Base-by-base conservation (phyloP, 2,888 invertebrate species). In the Coenonympha glycerion region DNA sequence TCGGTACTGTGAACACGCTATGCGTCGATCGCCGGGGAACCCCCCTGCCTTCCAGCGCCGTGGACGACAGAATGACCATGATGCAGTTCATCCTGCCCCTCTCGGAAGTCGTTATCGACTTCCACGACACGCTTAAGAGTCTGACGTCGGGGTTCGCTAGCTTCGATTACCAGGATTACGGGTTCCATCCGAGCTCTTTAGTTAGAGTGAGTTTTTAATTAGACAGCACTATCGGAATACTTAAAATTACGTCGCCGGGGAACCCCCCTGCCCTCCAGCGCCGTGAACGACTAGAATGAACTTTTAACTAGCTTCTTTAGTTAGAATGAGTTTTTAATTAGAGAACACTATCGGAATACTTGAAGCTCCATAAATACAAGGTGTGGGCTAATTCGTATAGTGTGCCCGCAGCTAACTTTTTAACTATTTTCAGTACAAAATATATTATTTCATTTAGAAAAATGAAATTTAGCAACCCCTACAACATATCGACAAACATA, bases 111-210 rank as follows among this genome's bases (percentile, higher is more conserved):
- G 92, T 99, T 9, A 82, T 97, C 6, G 98, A 99, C 77, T 99
- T 99, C 76, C 97, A 97, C 70, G 98, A 99, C 71, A 89, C 90
- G 3, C 83, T 98, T 2, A 99, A 99, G 79, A 92, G 94, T 9
- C 65, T 95, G 13, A 93, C 95, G 2, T 97, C 97, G 0, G 99
- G 99, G 22, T 99, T 96, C 83, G 99, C 97, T 1, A 95, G 95
- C 72, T 97, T 97, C 71, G 96, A 96, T 77, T 97, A 97, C 69
- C 96, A 97, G 76, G 94, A 96, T 70, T 79, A 91, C 65, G 98
- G 95, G 1, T 99, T 93, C 76, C 90, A 93, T 68, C 71, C 73
- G 56, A 92, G 97, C 55, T 86, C 92, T 52, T 86, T 99, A 64
- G 92, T 93, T 0, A 95, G 95, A 77, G 93, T 96, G 76, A 84